Base-by-base conservation (phyloP, 2,113 vertebrate species). In the Illadopsis cleaveri region DNA sequence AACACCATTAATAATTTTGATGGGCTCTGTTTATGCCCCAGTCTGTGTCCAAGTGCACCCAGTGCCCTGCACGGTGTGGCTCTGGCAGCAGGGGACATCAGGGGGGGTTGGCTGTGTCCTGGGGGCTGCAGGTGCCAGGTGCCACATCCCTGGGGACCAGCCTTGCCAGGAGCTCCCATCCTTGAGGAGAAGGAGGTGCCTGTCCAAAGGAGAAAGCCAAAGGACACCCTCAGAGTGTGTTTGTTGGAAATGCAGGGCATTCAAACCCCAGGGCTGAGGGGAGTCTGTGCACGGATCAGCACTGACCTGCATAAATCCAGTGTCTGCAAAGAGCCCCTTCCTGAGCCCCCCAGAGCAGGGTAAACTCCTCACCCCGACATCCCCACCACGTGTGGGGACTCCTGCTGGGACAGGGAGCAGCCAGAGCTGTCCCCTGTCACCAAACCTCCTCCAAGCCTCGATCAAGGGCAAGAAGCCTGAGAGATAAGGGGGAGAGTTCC, bases 1-100 rank as follows among this genome's bases (percentile, higher is more conserved):
- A 97, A 96, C 94, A 93, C 58, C 75, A 94, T 96, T 82, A 91
- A 90, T 96, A 96, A 95, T 50, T 68, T 18, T 68, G 94, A 86
- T 91, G 12, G 84, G 31, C 57, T 37, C 76, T 89, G 37, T 86
- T 94, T 81, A 11, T n/a, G 75, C 37, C 69, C 45, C n/a, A 17
- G 51, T 28, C 37, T 7, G 7, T 86, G 82, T n/a, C 72, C 73
- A 53, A 2, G 85, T 12, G 51, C 82, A 20, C 3, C 47, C 40
- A 15, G 77, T 2, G 22, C 11, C 54, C 82, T 44, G 7, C 27
- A 3, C 0, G 12, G n/a, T 0, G 69, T 0, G 5, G 14, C 4
- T 30, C 77, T 84, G 93, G 54, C n/a, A 58, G 96, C 51, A 42
- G 76, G 7, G 3, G 10, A 9, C 35, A 18, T 8, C 88, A 4